phyloP scores from a whole-genome alignment of 2,113 vertebrate genomes.

The Mesitornis unicolor region DNA sequence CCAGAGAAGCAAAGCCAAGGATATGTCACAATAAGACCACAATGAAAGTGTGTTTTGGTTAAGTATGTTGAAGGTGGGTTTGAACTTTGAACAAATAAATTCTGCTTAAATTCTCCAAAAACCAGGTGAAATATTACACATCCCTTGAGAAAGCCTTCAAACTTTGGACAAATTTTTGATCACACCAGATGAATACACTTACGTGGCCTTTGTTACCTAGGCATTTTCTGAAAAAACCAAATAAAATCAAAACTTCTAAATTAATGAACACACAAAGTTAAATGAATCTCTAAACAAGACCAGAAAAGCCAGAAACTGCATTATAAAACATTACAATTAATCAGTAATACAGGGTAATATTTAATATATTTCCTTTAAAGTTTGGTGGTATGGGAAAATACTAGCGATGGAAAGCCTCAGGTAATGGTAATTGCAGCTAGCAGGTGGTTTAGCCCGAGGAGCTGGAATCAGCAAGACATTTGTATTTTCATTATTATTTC shows the following conservation, averaged over 20 bases:
- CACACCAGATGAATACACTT: background rate
- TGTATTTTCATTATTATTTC: background rate
- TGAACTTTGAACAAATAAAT: background rate
- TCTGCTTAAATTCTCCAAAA: background rate
- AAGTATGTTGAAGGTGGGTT: background rate
- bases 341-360: background rate
- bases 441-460: conserved; percentile 29
- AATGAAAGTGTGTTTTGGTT: background rate
- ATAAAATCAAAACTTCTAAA: background rate
- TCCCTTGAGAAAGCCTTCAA: background rate
- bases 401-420: background rate
- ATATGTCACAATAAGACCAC: background rate
- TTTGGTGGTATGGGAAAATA: background rate
- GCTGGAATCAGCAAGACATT: background rate
- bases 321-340: background rate
- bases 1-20: background rate
- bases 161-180: background rate
- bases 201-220: background rate
- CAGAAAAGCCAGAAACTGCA: conserved; percentile 12
- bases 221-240: background rate
- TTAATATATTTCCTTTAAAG: conserved; percentile 45
- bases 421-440: background rate
- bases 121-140: fast-evolving
- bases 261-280: background rate
- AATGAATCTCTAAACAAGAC: background rate